Evolutionary conservation across 2,888 invertebrate genomes (phyloP).

Genomic region (Helicoverpa assulta): DNA sequence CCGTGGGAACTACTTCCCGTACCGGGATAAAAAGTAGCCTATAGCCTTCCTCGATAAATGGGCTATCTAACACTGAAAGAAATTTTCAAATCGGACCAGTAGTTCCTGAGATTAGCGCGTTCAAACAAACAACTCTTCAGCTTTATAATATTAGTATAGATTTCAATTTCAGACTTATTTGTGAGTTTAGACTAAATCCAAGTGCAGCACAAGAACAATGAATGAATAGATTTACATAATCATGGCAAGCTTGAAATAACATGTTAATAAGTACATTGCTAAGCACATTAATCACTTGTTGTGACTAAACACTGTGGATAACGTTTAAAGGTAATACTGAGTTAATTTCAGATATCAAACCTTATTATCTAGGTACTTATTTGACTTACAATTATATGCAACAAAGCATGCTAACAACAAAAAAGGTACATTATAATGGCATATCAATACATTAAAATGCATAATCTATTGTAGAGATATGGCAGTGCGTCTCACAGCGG

Average conservation of each 20-base stretch:
- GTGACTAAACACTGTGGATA: constrained; percentile 49
- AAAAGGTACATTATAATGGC: constrained; percentile 78
- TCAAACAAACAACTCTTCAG: too few species aligned
- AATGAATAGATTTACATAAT: constrained; percentile 43
- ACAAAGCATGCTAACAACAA: constrained; percentile 59
- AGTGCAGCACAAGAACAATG: constrained; percentile 27
- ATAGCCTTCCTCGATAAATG: too few species aligned
- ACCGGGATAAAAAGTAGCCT: too few species aligned
- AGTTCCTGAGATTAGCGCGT: too few species aligned
- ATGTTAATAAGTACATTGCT: constrained; percentile 30
- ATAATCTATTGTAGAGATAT: constrained; percentile 91
- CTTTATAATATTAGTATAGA: too few species aligned
- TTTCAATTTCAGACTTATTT: neutral
- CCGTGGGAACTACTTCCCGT: too few species aligned
- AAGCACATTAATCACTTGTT: constrained; percentile 46
- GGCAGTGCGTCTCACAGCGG: constrained; percentile 93
- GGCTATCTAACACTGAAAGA: too few species aligned
- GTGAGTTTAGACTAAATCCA: constrained; percentile 1
- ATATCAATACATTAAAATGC: constrained; percentile 69
- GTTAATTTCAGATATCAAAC: constrained; percentile 49
- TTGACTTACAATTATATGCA: constrained; percentile 53
- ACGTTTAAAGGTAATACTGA: constrained; percentile 61
- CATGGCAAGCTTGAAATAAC: constrained; percentile 60
- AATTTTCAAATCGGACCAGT: too few species aligned
- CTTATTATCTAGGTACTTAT: constrained; percentile 46